phyloP scores from a whole-genome alignment of 2,888 invertebrate species.

The Quadriops clusia region DNA sequence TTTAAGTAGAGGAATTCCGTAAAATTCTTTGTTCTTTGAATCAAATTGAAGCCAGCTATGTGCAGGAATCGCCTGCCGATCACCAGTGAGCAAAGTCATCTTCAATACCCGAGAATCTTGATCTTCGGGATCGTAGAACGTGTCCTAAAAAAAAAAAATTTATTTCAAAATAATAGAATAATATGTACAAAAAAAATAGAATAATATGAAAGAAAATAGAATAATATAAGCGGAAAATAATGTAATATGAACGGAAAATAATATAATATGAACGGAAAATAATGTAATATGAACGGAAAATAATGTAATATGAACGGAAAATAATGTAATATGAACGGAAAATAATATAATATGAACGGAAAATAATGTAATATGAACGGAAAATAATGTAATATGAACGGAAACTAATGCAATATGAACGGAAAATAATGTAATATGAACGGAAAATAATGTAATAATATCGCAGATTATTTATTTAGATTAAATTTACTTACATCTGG shows the following conservation, averaged over 20 bases:
- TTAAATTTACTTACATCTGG: constrained; percentile 49
- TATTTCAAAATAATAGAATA: constrained; percentile 3
- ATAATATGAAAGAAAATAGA: constrained; percentile 1
- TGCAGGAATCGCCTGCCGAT: constrained; percentile 52
- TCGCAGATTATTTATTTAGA: not conserved
- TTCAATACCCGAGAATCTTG: constrained; percentile 60
- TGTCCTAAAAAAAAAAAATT: constrained; percentile 46
- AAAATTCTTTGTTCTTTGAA: constrained; percentile 76
- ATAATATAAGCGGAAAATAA: too few species aligned
- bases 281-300: too few species aligned
- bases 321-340: too few species aligned
- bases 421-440: not conserved
- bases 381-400: too few species aligned
- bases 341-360: too few species aligned
- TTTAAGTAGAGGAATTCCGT: constrained; percentile 63
- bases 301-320: too few species aligned
- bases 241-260: too few species aligned
- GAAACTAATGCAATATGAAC: too few species aligned
- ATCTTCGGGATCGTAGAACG: constrained; percentile 84
- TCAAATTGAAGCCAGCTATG: constrained; percentile 85
- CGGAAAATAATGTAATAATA: not conserved
- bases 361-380: too few species aligned
- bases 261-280: too few species aligned
- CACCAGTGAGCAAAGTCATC: constrained; percentile 60
- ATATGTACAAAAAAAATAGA: constrained; percentile 5